Conservation (phyloP, 2,888 invertebrate genomes). For the Rapana venosa region DNA sequence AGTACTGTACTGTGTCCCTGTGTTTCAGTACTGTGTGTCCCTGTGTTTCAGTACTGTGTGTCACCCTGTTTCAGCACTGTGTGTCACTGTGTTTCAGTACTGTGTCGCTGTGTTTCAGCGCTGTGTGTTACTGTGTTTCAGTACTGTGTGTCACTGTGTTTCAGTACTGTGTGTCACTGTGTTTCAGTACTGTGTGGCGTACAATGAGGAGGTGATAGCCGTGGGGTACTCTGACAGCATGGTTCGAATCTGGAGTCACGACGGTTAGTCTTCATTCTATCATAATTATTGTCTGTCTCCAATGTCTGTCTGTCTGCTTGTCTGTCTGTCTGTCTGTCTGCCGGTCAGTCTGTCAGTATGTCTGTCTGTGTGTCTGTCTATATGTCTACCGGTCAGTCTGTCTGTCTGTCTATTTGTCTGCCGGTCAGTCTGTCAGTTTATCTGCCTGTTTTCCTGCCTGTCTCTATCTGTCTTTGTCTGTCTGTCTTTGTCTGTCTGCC, state of each 20-base stretch:
- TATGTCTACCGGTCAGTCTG: no score
- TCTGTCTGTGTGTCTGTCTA: no score
- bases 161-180: neutral
- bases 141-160: neutral
- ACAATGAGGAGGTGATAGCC: constrained; percentile 67
- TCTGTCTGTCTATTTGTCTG: no score
- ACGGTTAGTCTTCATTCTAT: constrained; percentile 55
- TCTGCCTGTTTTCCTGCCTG: no score
- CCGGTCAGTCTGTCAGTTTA: no score
- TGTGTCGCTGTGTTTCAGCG: neutral
- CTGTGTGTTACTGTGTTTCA: neutral
- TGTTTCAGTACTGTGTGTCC: no score
- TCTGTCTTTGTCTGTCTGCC: no score
- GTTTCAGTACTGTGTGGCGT: constrained; percentile 73
- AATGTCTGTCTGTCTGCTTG: neutral
- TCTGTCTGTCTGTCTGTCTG: no score
- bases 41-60: constrained; percentile 14
- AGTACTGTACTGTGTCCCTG: constrained; percentile 41
- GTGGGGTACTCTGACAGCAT: constrained; percentile 73
- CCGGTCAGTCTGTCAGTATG: neutral
- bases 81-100: neutral
- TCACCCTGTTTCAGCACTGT: neutral
- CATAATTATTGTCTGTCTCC: neutral
- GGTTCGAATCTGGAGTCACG: constrained; percentile 67
- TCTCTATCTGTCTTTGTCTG: no score